phyloP scores from a whole-genome alignment of 1,140 invertebrate species.

The Prorops nasuta region DNA sequence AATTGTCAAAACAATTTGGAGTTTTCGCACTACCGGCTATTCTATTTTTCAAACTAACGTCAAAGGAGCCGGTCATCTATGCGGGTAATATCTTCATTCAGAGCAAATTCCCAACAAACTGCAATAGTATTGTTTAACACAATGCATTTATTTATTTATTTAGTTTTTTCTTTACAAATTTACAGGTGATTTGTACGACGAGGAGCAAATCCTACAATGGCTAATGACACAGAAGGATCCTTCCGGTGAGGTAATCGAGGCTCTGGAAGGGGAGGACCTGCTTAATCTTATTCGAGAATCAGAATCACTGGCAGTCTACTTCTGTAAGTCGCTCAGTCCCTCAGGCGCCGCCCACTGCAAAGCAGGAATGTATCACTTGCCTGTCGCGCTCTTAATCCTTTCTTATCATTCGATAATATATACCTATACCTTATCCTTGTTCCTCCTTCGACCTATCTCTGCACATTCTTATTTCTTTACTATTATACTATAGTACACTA shows the following conservation, averaged over 20 bases:
- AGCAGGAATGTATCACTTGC: conserved; percentile 35
- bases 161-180: conserved; percentile 7
- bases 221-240: conserved; percentile 87
- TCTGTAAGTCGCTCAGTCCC: conserved; percentile 73
- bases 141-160: neutral
- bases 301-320: conserved; percentile 84
- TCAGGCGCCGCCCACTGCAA: conserved; percentile 18
- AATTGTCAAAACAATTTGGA: conserved; percentile 81
- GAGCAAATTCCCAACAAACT: no score
- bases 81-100: conserved; percentile 65
- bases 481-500: neutral
- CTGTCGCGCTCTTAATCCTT: conserved; percentile 15
- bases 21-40: conserved; percentile 87
- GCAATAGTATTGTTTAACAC: neutral
- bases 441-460: neutral
- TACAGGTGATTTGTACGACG: conserved; percentile 83
- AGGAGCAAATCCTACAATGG: conserved; percentile 87
- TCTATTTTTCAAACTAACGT: conserved; percentile 83
- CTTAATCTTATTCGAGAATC: conserved; percentile 77
- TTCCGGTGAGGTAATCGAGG: conserved; percentile 86
- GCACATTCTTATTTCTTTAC: conserved; percentile 3
- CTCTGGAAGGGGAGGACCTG: conserved; percentile 81
- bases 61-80: conserved; percentile 90
- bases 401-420: neutral
- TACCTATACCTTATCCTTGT: neutral